Percentiles rank a stretch among this genome's conserved stretches.
These are phyloP conservation scores for Mormoops blainvillei DNA, from an alignment of 2,113 vertebrate species.

Conservation along the genomic window DNA sequence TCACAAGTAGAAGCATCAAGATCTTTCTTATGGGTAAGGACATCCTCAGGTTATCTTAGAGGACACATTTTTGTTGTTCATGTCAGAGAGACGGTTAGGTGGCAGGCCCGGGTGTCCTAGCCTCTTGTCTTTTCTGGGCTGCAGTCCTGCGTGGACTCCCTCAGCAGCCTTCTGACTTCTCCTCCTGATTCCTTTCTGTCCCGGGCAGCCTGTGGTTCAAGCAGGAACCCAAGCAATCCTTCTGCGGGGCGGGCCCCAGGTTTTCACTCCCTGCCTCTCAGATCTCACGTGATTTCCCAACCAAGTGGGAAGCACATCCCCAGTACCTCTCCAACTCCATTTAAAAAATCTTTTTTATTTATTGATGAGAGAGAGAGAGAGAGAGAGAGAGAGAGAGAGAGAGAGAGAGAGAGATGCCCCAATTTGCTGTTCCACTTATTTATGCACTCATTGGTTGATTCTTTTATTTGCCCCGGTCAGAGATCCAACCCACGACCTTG, in stretches of 20 bases:
- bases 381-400: too few relatives aligned
- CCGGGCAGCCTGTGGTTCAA: too few relatives aligned
- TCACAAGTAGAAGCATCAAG: not conserved
- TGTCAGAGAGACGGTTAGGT: not conserved
- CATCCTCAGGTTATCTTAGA: not conserved
- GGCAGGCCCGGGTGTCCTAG: not conserved
- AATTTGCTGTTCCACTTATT: too few relatives aligned
- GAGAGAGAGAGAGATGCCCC: too few relatives aligned
- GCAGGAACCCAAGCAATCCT: not conserved
- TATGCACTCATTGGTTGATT: too few relatives aligned
- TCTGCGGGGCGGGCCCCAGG: not conserved
- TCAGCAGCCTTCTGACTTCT: not conserved
- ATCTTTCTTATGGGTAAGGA: not conserved
- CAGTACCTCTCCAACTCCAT: not conserved
- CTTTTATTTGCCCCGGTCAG: too few relatives aligned
- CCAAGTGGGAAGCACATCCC: accelerated
- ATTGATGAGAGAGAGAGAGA: too few relatives aligned
- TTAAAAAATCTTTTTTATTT: too few relatives aligned
- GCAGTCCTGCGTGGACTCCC: not conserved
- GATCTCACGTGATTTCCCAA: not conserved
- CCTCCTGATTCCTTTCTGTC: not conserved
- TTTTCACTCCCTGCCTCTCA: not conserved
- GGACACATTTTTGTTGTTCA: not conserved
- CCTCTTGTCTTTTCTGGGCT: not conserved
- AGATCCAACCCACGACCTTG: too few relatives aligned